These are phyloP conservation scores for Muricea muricata DNA, from an alignment of 92 coral and sea anemone genomes.

Conservation along the genomic window DNA sequence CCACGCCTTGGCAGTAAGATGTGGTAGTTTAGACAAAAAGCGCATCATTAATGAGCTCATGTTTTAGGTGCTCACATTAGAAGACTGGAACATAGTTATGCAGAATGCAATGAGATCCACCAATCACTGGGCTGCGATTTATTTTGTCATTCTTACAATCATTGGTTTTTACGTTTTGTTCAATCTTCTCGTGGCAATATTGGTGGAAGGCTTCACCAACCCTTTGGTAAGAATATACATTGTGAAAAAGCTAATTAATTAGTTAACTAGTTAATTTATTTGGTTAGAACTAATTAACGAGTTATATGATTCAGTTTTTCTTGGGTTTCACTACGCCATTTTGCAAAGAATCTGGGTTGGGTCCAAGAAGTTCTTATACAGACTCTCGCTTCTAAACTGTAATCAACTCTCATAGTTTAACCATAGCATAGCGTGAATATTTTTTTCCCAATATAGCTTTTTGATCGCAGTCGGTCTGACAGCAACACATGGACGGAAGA, in stretches of 20 bases:
- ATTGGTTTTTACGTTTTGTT: slow-evolving; percentile 92
- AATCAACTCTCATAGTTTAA: too few relatives aligned
- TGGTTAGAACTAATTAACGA: too few relatives aligned
- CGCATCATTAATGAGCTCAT: too few relatives aligned
- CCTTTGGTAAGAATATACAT: slow-evolving; percentile 70
- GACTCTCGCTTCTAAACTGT: too few relatives aligned
- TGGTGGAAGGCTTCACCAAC: slow-evolving; percentile 94
- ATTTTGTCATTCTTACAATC: slow-evolving; percentile 86
- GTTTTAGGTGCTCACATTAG: slow-evolving; percentile 86
- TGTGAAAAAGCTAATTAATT: too few relatives aligned
- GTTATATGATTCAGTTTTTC: too few relatives aligned
- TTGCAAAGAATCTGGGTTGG: too few relatives aligned
- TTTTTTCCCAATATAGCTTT: background rate
- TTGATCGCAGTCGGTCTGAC: slow-evolving; percentile 5
- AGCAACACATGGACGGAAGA: background rate
- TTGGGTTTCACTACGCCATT: too few relatives aligned
- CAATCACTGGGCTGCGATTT: slow-evolving; percentile 88
- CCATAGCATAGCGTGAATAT: background rate
- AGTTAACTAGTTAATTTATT: too few relatives aligned
- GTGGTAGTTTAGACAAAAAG: too few relatives aligned
- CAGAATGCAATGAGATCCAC: slow-evolving; percentile 89
- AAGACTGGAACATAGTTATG: slow-evolving; percentile 97
- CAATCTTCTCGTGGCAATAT: slow-evolving; percentile 91
- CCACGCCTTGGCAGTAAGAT: too few relatives aligned
- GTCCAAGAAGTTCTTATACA: too few relatives aligned